Evolutionary conservation across 2,113 vertebrate genomes (phyloP), one percentile per base, ranked within the genome.

Genomic region (Nipponia nippon): DNA sequence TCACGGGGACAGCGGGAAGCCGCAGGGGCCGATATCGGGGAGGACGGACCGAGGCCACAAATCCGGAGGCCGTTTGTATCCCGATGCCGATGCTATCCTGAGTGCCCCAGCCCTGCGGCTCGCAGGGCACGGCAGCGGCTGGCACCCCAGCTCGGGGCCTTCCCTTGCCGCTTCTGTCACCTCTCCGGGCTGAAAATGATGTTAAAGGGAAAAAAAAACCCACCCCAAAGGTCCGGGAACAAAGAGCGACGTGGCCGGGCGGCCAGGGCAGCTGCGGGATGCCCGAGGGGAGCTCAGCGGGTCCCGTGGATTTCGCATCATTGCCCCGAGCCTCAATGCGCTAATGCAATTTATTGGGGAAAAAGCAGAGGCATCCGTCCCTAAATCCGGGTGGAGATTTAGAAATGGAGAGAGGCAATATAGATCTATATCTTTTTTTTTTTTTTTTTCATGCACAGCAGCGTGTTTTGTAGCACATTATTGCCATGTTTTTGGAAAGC

Each of bases 381-480:
- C 56, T 10, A 6, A 62, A 84, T 3, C 83, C 6, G 1, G 4
- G 0, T 5, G 15, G 50, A 22, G 5, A 5, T 12, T 16, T 10
- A 6, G 10, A 27, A 52, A 27, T 0, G 11, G 55, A 3, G 44
- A 50, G 67, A 66, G 30, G 53, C 34, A 29, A 4, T 2, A 9
- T 0, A 11, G 21, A 34, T 65, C 9, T 7, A 15, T 6, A 8
- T 42, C 19, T 22, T 18, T 22, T 27, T 32, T 21, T 34, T 11
- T 19, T 14, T 42, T 55, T 66, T 58, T 22, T 56, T 10, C 2
- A 7, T 3, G 55, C 10, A 8, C 36, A 2, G 63, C 32, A 11
- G 44, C 1, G 1, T 18, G 0, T 29, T 66, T 9, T 38, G 30
- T 4, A 1, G 36, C 1, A 7, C 0, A 5, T 16, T 11, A 10